Evolutionary conservation across 2,113 vertebrate genomes (phyloP), one percentile per base, ranked within the genome.

Genomic region (Malaclemys terrapin): DNA sequence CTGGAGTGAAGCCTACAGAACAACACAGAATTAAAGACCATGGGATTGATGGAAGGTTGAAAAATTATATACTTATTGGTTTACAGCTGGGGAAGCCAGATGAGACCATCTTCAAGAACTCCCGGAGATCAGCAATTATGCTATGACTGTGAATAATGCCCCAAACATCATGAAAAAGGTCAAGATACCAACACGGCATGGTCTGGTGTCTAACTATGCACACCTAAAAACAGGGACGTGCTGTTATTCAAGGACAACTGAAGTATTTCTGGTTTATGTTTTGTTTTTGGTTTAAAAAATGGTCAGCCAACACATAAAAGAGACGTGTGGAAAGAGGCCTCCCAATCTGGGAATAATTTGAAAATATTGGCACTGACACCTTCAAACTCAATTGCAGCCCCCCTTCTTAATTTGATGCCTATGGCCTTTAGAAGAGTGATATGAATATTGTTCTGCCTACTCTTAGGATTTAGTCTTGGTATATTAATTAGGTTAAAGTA

Each of bases 1-100:
- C 99, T 99, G 99, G 98, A 99, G 99, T 96, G 99, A 99, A 96
- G 98, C 98, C 99, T 99, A 98, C 98, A 98, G 98, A 97, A 98
- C 98, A 96, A 98, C 97, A 99, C 97, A 98, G 93, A 96, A 92
- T 98, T 98, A 98, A 97, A 98, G 94, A 95, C 90, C 95, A 57
- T 95, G 96, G 98, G 94, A 95, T 16, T 7, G 84, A 96, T 92
- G 95, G 59, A 92, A 84, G 78, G 95, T 1, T 53, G 95, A 24
- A 85, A 52, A 84, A 72, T 8, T 47, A 87, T 86, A 22, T 8
- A 54, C 50, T 84, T 29, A 76, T 56, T 88, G 93, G 79, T 1
- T 14, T 19, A 3, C 57, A 84, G 92, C 85, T 1, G 25, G 86
- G 88, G 83, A 52, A 49, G 87, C 42, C 49, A 92, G 52, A 35